Evolutionary conservation across 2,113 vertebrate species (phyloP).

Genomic region (Neopipo cinnamomea): DNA sequence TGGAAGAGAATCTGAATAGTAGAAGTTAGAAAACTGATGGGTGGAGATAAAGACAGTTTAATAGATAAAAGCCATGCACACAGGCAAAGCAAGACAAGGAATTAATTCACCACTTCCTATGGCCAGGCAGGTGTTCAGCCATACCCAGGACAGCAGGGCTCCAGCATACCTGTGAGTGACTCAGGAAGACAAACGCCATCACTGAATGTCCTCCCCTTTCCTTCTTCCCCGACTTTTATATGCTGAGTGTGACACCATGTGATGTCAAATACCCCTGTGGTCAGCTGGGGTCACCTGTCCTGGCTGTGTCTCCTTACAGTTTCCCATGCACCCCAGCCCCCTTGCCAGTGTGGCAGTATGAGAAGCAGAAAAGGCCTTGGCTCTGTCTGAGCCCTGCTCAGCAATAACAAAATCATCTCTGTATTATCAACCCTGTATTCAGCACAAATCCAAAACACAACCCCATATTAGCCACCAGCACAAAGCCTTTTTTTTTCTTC

Average conservation of each 20-base stretch:
- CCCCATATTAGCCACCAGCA: neutral
- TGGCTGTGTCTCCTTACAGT: neutral
- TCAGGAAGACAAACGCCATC: neutral
- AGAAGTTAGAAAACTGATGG: neutral
- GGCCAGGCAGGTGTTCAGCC: neutral
- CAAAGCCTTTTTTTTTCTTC: no score
- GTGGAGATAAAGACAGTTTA: neutral
- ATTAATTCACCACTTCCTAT: neutral
- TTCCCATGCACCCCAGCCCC: rapidly evolving
- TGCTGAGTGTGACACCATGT: neutral
- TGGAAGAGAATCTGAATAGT: neutral
- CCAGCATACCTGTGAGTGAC: neutral
- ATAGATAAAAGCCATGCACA: neutral
- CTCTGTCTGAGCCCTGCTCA: neutral
- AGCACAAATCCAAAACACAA: neutral
- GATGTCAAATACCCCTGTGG: neutral
- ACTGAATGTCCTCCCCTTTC: neutral
- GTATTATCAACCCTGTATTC: neutral
- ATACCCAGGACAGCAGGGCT: neutral
- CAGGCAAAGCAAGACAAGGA: neutral
- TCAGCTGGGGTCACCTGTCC: neutral
- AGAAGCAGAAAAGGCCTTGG: neutral
- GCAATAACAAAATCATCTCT: neutral
- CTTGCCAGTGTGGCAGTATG: rapidly evolving
- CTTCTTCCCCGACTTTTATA: neutral